Evolutionary conservation across 30 jellyfish, hydroid and myxozoan genomes (phyloP).

Genomic region (Nemopilema nomurai): DNA sequence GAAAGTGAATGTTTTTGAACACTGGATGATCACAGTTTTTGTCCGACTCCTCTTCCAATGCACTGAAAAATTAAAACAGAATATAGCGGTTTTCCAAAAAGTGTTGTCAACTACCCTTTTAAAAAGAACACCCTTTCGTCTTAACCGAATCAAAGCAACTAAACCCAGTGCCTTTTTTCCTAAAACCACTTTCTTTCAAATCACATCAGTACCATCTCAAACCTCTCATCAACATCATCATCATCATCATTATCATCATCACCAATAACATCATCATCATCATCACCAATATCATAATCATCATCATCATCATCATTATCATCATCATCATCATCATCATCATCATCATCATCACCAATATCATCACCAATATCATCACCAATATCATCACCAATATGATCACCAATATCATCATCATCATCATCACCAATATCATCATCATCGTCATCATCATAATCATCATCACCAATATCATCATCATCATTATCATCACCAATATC

Average conservation of each 20-base stretch:
- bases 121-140: too few species aligned
- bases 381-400: background rate
- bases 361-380: slow-evolving; percentile 16
- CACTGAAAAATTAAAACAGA: slow-evolving; percentile 24
- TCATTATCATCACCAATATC: too few species aligned
- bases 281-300: slow-evolving; percentile 25
- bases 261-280: background rate
- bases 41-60: slow-evolving; percentile 68
- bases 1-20: slow-evolving; percentile 59
- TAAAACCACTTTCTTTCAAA: too few species aligned
- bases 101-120: background rate
- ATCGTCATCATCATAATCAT: too few species aligned
- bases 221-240: background rate
- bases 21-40: slow-evolving; percentile 55
- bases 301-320: slow-evolving; percentile 48
- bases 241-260: background rate
- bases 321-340: slow-evolving; percentile 32
- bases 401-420: background rate
- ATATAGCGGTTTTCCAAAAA: background rate
- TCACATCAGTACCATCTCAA: too few species aligned
- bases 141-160: too few species aligned
- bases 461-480: too few species aligned
- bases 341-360: slow-evolving; percentile 12
- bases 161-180: too few species aligned
- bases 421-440: background rate